Evolutionary conservation across 2,888 invertebrate genomes (phyloP), one percentile per base, ranked within the genome.

Genomic region (Apodemia hepburni): DNA sequence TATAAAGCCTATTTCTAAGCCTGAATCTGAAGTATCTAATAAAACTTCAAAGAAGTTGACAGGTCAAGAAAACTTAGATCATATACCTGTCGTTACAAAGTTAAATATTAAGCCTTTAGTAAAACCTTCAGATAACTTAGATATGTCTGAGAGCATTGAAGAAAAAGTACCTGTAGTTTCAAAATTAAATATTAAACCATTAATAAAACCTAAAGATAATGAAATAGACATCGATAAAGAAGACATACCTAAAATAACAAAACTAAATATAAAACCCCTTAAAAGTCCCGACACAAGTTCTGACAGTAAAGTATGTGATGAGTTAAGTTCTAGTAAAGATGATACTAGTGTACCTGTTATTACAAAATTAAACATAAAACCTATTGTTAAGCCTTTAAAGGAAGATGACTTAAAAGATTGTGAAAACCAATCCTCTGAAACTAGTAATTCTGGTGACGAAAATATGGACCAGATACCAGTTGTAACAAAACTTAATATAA

Each of bases 401-500:
- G 81, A 85, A 70, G 82, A 85, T 72, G 72, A 73, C 64, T 75
- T 75, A 71, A 87, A 87, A 75, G 84, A 88, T 77, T 82, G 84
- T 66, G 89, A 86, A 72, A 89, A 87, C 73, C 86, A 85, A 71
- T 87, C 12, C 3, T 38, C 87, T 69, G 89, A 89, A 78, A 88
- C 87, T 71, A 84, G 85, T 66, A 88, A 81, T 71, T 89, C 90
- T 66, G 89, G 88, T 80, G 89, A 91, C 81, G 90, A 90, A 64
- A 88, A 90, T 75, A 75, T 75, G 67, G 89, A 88, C 71, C 77
- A 84, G 66, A 87, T 90, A 82, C 90, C 90, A 69, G 74, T 87
- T 73, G 84, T 89, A 66, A 92, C 92, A 70, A 93, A 93, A 81
- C 77, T 93, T 60, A 93, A 92, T 67, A 93, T 93, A 66, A 93